A percentile compares a stretch with the other conserved stretches of the same genome.
Evolutionary conservation across 2,888 invertebrate genomes (phyloP).

Genomic region (Sminthurides aquaticus): DNA sequence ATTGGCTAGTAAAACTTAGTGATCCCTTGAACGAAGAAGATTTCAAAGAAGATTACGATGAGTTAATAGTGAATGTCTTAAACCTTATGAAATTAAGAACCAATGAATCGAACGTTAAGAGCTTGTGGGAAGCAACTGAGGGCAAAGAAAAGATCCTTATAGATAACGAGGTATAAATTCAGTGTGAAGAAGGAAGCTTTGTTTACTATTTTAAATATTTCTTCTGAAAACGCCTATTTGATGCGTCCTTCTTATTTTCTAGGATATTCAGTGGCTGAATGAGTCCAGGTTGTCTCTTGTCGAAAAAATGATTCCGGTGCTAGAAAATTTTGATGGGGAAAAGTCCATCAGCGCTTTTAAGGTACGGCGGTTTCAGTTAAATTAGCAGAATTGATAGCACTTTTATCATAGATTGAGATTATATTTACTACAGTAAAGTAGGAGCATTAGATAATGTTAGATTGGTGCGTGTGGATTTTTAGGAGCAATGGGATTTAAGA

Average conservation of each 20-base stretch:
- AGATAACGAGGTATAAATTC: constrained; percentile 25
- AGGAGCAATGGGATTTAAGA: constrained; percentile 41
- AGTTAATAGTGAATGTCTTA: constrained; percentile 34
- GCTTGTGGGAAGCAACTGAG: constrained; percentile 32
- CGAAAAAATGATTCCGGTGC: constrained; percentile 42
- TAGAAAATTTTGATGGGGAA: constrained; percentile 28
- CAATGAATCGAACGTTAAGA: constrained; percentile 37
- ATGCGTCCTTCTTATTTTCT: too few species aligned
- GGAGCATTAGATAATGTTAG: too few species aligned
- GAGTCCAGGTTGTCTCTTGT: constrained; percentile 33
- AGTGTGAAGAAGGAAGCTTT: not conserved
- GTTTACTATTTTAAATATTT: too few species aligned
- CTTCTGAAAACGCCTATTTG: too few species aligned
- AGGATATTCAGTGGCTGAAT: constrained; percentile 40
- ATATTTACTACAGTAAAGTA: too few species aligned
- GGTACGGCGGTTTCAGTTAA: constrained; percentile 20
- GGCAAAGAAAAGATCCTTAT: constrained; percentile 29
- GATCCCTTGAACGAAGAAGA: constrained; percentile 30
- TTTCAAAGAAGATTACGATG: constrained; percentile 23
- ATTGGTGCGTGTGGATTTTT: too few species aligned
- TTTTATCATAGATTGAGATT: too few species aligned
- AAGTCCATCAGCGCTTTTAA: constrained; percentile 33
- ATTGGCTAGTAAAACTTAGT: constrained; percentile 37
- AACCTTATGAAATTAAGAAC: constrained; percentile 37
- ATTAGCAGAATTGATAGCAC: not conserved